These are phyloP conservation scores for Pherbina coryleti DNA, from an alignment of 2,888 invertebrate genomes.

Conservation along the genomic window DNA sequence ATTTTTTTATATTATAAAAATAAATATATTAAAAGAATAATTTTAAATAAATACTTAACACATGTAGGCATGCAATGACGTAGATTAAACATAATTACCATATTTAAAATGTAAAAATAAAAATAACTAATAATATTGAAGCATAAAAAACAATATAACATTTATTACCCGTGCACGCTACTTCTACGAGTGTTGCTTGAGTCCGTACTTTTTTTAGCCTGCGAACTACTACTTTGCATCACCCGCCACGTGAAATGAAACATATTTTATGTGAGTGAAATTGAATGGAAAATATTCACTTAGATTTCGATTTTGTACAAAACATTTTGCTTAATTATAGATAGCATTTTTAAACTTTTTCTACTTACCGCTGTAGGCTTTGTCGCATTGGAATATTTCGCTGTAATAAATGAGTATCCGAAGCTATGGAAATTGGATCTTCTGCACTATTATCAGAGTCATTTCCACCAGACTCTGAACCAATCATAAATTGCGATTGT, in stretches of 20 bases:
- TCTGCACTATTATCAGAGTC: conserved; percentile 86
- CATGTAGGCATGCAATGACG: too few relatives aligned
- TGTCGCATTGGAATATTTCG: conserved; percentile 71
- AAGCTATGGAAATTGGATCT: conserved; percentile 70
- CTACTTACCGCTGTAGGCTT: conserved; percentile 71
- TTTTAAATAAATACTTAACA: too few relatives aligned
- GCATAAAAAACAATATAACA: conserved; percentile 7
- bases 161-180: conserved; percentile 74
- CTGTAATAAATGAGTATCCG: conserved; percentile 72
- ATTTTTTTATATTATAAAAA: background rate
- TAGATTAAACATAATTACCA: too few relatives aligned
- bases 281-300: conserved; percentile 2
- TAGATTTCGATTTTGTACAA: background rate
- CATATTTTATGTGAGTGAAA: conserved; percentile 43
- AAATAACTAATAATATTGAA: too few relatives aligned
- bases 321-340: background rate
- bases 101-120: too few relatives aligned
- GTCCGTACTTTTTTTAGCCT: conserved; percentile 69
- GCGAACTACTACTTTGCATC: conserved; percentile 73
- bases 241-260: conserved; percentile 72
- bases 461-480: conserved; percentile 79
- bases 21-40: too few relatives aligned
- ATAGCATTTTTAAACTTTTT: background rate
- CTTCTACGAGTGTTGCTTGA: conserved; percentile 72
- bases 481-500: conserved; percentile 77